Evolutionary conservation across 1,140 invertebrate species (phyloP).

Genomic region (Achatina immaculata): DNA sequence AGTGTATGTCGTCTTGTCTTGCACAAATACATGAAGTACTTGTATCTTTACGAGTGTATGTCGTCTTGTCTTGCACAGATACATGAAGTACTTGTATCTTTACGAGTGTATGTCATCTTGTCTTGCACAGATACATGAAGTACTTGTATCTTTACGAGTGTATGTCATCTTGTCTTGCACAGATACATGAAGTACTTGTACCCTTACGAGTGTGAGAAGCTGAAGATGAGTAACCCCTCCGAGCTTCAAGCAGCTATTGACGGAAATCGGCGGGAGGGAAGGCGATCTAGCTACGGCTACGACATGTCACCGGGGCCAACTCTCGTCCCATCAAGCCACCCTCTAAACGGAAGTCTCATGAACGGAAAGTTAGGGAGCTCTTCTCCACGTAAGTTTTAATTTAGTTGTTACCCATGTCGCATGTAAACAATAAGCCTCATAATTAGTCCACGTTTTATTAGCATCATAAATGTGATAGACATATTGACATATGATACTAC

Average conservation of each 20-base stretch:
- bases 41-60: no score
- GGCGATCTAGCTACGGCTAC: constrained; percentile 90
- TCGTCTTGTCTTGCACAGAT: no score
- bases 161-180: constrained; percentile 73
- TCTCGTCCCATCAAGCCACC: constrained; percentile 63
- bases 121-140: no score
- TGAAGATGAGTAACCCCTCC: constrained; percentile 88
- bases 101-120: no score
- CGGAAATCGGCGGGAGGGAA: constrained; percentile 95
- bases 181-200: constrained; percentile 99
- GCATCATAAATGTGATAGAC: no score
- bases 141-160: constrained; percentile 81
- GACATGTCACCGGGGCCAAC: constrained; percentile 73
- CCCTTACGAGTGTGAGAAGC: constrained; percentile 98
- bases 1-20: no score
- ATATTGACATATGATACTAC: no score
- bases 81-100: no score
- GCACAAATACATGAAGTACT: no score
- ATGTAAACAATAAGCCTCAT: no score
- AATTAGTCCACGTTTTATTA: no score
- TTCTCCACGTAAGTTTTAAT: constrained; percentile 46
- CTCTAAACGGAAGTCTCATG: constrained; percentile 65
- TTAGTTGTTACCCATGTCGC: no score
- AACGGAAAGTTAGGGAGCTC: constrained; percentile 62
- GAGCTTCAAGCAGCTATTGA: constrained; percentile 98